Base-by-base conservation (phyloP, 1,140 invertebrate species). In the Pogonus chalceus region DNA sequence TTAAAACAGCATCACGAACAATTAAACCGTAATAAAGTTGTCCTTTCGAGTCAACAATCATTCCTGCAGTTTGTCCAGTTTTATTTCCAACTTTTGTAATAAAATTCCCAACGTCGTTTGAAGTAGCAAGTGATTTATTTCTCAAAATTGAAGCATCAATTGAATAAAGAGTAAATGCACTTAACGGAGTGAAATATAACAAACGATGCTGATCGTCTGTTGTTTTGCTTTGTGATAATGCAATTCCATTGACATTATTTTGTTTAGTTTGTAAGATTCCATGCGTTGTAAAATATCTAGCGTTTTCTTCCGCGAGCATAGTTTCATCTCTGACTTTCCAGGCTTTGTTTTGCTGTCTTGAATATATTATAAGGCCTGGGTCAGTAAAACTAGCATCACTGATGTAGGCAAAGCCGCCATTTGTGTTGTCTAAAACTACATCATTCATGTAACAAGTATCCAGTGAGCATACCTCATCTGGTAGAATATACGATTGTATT, bases 351-450 rank as follows among this genome's bases (percentile, higher is more conserved):
- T 81, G 75, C 37, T 63, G 64, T 20, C 76, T 66, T 1, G 78
- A 79, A 64, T 79, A 86, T 0, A 86, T 80, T 35, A 87, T 80
- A 20, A 87, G 77, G n/a, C 81, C 82, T 0, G 84, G 82, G 65
- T 85, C 81, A 0, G 72, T 65, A 0, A 69, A 72, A 54, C 78
- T 79, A 56, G 76, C 80, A 60, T 85, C 84, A 0, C 80, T 82
- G 4, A 87, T 84, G 58, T 85, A 87, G 2, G 83, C 83, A 57
- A 75, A 76, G 20, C 79, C 80, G 50, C 78, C 81, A 55, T 80
- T 76, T 20, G 78, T 74, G 61, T 83, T 80, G 60, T 86, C 82
- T 4, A 87, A 61, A 0, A 85, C 83, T 7, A 87, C 73, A 58
- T 85, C 83, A 56, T 82, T 83, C 2, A 86, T 62, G 50, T 79